phyloP scores from a whole-genome alignment of 2,888 invertebrate genomes.

The Spisula solida region DNA sequence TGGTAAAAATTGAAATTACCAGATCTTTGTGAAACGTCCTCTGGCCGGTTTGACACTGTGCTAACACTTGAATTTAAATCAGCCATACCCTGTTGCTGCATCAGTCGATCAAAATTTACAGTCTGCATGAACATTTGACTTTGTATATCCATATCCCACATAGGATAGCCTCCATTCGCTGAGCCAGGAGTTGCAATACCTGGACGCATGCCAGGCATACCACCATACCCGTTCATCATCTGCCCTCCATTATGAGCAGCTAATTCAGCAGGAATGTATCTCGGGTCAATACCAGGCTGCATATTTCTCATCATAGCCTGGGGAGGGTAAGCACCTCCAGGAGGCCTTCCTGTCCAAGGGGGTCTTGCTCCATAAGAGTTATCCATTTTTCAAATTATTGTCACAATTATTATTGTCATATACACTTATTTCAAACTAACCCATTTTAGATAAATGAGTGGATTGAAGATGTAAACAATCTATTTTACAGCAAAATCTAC shows the following conservation, averaged over 20 bases:
- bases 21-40: slow-evolving; percentile 47
- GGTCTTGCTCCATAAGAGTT: slow-evolving; percentile 57
- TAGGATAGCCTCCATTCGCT: slow-evolving; percentile 54
- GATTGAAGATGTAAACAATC: neutral
- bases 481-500: too few species aligned
- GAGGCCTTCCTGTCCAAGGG: slow-evolving; percentile 40
- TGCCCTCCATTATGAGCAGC: slow-evolving; percentile 37
- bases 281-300: slow-evolving; percentile 29
- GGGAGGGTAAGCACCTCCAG: slow-evolving; percentile 4
- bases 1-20: slow-evolving; percentile 28
- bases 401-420: neutral
- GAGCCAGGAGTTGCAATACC: slow-evolving; percentile 49
- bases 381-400: slow-evolving; percentile 55
- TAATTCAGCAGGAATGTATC: neutral
- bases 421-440: neutral
- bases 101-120: slow-evolving; percentile 76
- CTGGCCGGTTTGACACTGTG: slow-evolving; percentile 20
- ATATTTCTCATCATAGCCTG: slow-evolving; percentile 19
- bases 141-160: slow-evolving; percentile 75
- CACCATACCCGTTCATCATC: slow-evolving; percentile 50
- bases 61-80: slow-evolving; percentile 41
- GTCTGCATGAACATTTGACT: slow-evolving; percentile 77
- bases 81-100: slow-evolving; percentile 54
- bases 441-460: slow-evolving; percentile 7
- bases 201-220: slow-evolving; percentile 11